Conservation (phyloP, 2,888 invertebrate genomes). For the Brachypalpus laphriformis region DNA sequence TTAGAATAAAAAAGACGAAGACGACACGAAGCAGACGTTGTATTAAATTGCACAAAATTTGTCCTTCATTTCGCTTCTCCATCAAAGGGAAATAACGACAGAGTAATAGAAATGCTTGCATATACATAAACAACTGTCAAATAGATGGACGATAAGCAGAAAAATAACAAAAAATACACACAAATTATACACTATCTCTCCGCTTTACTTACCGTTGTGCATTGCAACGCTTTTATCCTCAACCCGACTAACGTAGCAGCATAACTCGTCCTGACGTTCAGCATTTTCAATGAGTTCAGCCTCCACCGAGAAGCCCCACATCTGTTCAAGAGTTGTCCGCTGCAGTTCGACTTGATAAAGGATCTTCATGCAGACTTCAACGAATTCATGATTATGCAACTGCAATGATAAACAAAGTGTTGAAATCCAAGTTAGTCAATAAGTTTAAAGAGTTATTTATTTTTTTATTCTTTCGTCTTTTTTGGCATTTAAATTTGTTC, state of each 20-base stretch:
- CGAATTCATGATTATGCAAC: slow-evolving; percentile 96
- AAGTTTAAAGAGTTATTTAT: slow-evolving; percentile 34
- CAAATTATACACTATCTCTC: slow-evolving; percentile 37
- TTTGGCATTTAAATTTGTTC: slow-evolving; percentile 33
- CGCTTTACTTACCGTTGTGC: slow-evolving; percentile 92
- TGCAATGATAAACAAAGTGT: slow-evolving; percentile 82
- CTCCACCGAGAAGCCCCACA: slow-evolving; percentile 99
- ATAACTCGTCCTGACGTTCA: slow-evolving; percentile 97
- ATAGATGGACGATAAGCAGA: neutral
- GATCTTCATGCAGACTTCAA: slow-evolving; percentile 98
- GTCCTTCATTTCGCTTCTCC: neutral
- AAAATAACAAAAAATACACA: slow-evolving; percentile 26
- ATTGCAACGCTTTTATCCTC: slow-evolving; percentile 97
- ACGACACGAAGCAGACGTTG: neutral
- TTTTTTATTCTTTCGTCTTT: neutral
- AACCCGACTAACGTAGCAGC: slow-evolving; percentile 98
- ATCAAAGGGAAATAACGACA: neutral
- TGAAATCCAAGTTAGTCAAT: slow-evolving; percentile 71
- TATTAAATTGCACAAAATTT: slow-evolving; percentile 23
- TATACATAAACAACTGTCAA: neutral
- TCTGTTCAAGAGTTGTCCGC: slow-evolving; percentile 94
- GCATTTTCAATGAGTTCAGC: slow-evolving; percentile 98
- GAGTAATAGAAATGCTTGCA: neutral
- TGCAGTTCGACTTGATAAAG: slow-evolving; percentile 97
- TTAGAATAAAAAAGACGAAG: neutral